phyloP scores from a whole-genome alignment of 2,797 vertebrate species.

The Chaenodraco wilsoni region DNA sequence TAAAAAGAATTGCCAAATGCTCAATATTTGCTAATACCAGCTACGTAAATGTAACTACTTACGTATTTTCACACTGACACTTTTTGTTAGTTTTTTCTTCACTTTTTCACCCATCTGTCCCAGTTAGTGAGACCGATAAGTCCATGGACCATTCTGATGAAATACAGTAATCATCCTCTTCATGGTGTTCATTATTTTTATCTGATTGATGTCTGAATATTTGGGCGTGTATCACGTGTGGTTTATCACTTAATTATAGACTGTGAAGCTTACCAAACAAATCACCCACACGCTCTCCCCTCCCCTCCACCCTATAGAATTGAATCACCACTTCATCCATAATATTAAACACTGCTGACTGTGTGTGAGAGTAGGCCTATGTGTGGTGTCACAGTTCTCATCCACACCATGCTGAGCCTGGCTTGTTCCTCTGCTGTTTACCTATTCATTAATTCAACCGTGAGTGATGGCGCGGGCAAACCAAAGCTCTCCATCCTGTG shows the following conservation, averaged over 20 bases:
- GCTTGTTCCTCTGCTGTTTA: slow-evolving; percentile 66
- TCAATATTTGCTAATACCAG: not conserved
- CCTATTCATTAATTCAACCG: slow-evolving; percentile 71
- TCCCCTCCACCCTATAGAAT: slow-evolving; percentile 19
- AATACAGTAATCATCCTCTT: slow-evolving; percentile 21
- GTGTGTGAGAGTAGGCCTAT: slow-evolving; percentile 6
- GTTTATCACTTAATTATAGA: slow-evolving; percentile 47
- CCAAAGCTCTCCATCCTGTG: slow-evolving; percentile 62
- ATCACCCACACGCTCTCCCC: slow-evolving; percentile 26
- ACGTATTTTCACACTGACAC: not conserved
- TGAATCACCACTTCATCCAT: slow-evolving; percentile 47
- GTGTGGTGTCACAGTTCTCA: slow-evolving; percentile 39
- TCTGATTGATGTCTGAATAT: slow-evolving; percentile 29
- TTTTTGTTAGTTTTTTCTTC: not conserved
- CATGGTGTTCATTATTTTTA: slow-evolving; percentile 26
- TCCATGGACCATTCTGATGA: slow-evolving; percentile 15
- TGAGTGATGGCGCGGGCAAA: slow-evolving; percentile 65
- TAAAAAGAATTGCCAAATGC: not conserved
- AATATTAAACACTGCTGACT: slow-evolving; percentile 57
- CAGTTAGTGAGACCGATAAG: not conserved
- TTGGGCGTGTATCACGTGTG: slow-evolving; percentile 28
- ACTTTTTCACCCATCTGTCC: not conserved
- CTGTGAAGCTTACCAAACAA: slow-evolving; percentile 27
- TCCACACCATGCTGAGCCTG: slow-evolving; percentile 41
- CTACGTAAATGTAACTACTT: not conserved